Evolutionary conservation across 2,113 vertebrate genomes (phyloP), one percentile per base, ranked within the genome.

Genomic region (Carassius carassius): DNA sequence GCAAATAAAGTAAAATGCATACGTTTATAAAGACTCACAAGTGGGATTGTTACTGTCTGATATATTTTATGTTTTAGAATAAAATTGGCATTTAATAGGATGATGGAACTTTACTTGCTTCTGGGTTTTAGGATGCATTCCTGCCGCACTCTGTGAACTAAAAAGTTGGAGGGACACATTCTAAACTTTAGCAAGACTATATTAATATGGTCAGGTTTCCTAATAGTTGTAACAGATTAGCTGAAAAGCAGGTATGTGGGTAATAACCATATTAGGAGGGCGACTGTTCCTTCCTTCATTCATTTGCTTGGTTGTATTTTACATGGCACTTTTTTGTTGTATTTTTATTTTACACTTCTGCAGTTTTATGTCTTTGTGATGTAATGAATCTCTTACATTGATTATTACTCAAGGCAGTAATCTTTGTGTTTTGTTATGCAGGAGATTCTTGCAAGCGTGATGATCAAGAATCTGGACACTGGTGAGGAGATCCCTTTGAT

Each of bases 381-480:
- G 1, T 21, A 41, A 41, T 72, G 10, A n/a, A 72, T 72, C 14
- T n/a, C 12, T 14, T 65, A 10, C 21, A 80, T 12, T 54, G 25
- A 56, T 72, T 13, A 58, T 37, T 3, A 21, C 76, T 60, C 51
- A 78, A 32, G 11, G 19, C 44, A 19, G 16, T 32, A 54, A 41
- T 54, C 2, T 1, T 0, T 72, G 63, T 81, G 47, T 51, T 11
- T 37, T 70, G 44, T 54, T 70, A 37, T 75, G 16, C 73, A 99
- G 98, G 98, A 99, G 95, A 99, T 99, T 91, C 93, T 99, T 89
- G 98, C 98, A 35, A 99, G 97, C 89, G 98, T 99, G 87, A 99
- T 99, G 98, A 99, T 99, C 90, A 99, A 99, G 93, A 99, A 99
- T 92, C 94, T 99, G 41, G 98, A 99, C 92, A 99, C 98, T 3